Evolutionary conservation across 2,113 vertebrate genomes (phyloP).

Genomic region (Copsychus sechellarum): DNA sequence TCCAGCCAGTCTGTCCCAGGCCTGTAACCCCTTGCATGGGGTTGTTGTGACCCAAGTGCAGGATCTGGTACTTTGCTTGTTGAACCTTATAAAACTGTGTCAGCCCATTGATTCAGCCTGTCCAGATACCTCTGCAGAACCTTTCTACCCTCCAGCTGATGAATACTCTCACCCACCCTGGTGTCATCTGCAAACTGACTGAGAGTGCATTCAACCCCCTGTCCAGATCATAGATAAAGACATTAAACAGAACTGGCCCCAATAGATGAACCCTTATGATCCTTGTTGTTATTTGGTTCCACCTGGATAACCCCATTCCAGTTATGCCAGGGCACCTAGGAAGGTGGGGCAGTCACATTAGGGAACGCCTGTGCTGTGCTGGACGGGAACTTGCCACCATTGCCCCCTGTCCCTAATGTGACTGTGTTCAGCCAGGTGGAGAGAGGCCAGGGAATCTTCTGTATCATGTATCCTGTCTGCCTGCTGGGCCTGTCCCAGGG

Average conservation of each 20-base stretch:
- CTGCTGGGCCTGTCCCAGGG: background rate
- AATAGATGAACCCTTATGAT: background rate
- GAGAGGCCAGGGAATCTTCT: background rate
- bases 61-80: background rate
- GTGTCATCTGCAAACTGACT: background rate
- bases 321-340: background rate
- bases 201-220: background rate
- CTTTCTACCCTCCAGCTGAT: background rate
- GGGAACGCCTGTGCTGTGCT: rapidly evolving
- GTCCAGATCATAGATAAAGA: background rate
- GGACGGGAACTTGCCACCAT: background rate
- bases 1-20: background rate
- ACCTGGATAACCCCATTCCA: background rate
- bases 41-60: background rate
- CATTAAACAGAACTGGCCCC: background rate
- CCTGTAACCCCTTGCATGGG: background rate
- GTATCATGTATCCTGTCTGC: background rate
- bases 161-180: background rate
- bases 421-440: background rate
- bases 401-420: background rate
- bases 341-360: background rate
- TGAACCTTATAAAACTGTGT: background rate
- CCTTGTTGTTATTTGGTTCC: background rate
- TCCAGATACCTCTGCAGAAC: background rate
- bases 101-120: background rate